phyloP scores from a whole-genome alignment of 2,113 vertebrate genomes.

The Willisornis vidua region DNA sequence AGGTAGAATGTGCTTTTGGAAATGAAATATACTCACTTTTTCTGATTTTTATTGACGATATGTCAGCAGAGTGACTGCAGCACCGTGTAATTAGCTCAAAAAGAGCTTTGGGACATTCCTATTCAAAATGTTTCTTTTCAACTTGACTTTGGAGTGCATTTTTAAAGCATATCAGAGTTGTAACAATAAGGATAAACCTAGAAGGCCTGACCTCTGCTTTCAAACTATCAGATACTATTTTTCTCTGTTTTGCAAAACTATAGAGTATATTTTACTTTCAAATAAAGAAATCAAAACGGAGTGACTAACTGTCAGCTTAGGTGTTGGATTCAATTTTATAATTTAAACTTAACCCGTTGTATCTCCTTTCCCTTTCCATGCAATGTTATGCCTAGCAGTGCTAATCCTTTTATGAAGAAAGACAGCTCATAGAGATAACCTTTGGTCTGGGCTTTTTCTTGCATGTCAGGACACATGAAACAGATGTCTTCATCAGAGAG shows the following conservation, averaged over 20 bases:
- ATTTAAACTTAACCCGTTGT: neutral
- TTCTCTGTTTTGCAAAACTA: neutral
- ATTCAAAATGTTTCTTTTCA: neutral
- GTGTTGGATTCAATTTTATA: neutral
- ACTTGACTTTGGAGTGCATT: neutral
- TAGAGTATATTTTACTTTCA: neutral
- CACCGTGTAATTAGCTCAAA: neutral
- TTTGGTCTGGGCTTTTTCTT: slow-evolving; percentile 28
- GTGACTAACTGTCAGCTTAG: neutral
- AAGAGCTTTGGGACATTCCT: neutral
- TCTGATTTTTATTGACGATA: neutral
- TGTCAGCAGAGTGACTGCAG: neutral
- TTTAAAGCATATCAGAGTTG: neutral
- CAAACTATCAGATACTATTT: neutral
- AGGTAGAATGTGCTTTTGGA: neutral
- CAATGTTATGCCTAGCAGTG: neutral
- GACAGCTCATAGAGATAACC: slow-evolving; percentile 42
- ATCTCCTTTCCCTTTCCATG: neutral
- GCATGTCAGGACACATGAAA: neutral
- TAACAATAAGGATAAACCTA: neutral
- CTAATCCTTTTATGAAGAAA: slow-evolving; percentile 53
- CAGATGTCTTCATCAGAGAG: neutral
- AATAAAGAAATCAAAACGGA: neutral
- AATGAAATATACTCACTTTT: neutral
- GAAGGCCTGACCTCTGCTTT: neutral